Percentiles rank a stretch among this genome's conserved stretches.
Evolutionary conservation across 2,113 vertebrate genomes (phyloP).

Genomic region (Daubentonia madagascariensis): DNA sequence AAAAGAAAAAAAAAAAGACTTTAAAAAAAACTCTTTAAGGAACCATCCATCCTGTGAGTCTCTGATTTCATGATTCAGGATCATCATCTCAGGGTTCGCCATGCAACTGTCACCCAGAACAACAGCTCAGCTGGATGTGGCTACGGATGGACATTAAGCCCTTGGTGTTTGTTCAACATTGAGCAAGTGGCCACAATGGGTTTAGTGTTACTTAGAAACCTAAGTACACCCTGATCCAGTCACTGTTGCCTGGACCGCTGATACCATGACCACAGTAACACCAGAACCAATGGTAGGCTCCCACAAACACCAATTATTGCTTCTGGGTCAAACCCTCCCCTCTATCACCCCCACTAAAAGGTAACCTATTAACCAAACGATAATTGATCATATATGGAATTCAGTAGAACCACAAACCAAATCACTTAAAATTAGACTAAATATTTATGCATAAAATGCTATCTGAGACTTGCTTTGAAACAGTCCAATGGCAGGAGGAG

Average conservation of each 20-base stretch:
- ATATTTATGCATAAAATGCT: not conserved
- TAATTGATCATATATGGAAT: not conserved
- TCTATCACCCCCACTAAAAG: not conserved
- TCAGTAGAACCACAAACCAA: not conserved
- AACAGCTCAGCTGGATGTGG: not conserved
- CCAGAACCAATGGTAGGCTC: not conserved
- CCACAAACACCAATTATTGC: not conserved
- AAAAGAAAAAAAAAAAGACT: too few species aligned
- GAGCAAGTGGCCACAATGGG: too few species aligned
- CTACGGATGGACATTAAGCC: not conserved
- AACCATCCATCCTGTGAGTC: not conserved
- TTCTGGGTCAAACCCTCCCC: not conserved
- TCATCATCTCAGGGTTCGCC: not conserved
- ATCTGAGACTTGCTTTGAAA: not conserved
- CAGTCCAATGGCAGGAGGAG: not conserved
- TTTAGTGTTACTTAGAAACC: too few species aligned
- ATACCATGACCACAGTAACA: not conserved
- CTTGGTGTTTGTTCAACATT: too few species aligned
- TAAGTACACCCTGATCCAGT: not conserved
- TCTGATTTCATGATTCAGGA: not conserved
- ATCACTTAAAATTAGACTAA: not conserved
- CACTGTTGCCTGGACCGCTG: not conserved
- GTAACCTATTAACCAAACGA: not conserved
- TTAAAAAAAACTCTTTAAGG: not conserved
- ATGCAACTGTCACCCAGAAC: not conserved